Conservation (phyloP, 2,113 vertebrate genomes). For the Trematomus loennbergii region DNA sequence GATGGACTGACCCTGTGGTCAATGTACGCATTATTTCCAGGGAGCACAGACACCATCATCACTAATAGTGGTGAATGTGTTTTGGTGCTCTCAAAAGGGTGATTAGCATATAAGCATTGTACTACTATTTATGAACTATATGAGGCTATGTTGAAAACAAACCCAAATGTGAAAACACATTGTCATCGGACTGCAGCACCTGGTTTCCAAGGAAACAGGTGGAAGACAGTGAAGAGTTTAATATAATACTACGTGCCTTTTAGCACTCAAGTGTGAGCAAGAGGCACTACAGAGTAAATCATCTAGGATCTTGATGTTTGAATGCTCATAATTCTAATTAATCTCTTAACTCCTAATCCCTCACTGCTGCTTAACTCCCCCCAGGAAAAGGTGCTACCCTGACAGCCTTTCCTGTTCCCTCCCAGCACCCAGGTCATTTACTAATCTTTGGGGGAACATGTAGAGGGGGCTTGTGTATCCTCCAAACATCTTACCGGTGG, state of each 20-base stretch:
- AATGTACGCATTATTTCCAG: slow-evolving; percentile 29
- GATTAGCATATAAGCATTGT: neutral
- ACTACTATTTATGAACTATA: neutral
- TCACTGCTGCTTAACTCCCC: slow-evolving; percentile 28
- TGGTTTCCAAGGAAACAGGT: slow-evolving; percentile 57
- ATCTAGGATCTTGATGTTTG: neutral
- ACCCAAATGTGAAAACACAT: neutral
- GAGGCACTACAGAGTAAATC: neutral
- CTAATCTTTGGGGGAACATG: slow-evolving; percentile 50
- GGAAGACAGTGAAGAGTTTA: slow-evolving; percentile 12
- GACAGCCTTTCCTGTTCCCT: slow-evolving; percentile 57
- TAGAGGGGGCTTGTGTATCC: slow-evolving; percentile 53
- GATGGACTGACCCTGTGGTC: neutral
- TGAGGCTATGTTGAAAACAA: neutral
- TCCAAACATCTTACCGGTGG: slow-evolving; percentile 87
- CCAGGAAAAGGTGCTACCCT: slow-evolving; percentile 9
- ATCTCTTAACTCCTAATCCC: slow-evolving; percentile 20
- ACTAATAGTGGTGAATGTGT: neutral
- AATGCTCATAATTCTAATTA: neutral
- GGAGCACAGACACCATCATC: slow-evolving; percentile 6
- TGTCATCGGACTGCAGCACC: slow-evolving; percentile 1
- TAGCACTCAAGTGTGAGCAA: neutral
- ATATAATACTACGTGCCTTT: neutral
- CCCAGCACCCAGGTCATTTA: slow-evolving; percentile 60
- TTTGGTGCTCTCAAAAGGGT: neutral